Evolutionary conservation across 2,888 invertebrate genomes (phyloP), one percentile per base, ranked within the genome.

Genomic region (Arge pagana): DNA sequence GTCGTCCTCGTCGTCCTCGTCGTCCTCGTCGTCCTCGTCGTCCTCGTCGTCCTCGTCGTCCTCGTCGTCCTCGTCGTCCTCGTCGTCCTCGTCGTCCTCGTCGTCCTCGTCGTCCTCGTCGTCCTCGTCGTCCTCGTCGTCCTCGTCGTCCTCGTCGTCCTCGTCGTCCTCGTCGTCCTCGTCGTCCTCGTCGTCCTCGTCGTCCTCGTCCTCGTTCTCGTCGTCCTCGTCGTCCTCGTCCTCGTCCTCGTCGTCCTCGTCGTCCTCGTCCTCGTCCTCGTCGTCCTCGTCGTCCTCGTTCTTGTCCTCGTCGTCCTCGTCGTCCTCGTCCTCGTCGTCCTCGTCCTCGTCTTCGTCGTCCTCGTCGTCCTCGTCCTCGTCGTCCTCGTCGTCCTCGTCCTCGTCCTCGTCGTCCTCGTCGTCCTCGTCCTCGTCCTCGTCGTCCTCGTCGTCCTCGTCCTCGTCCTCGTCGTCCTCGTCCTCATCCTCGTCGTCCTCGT

Each of bases 81-180:
- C 16, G 24, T 52, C n/a, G 41, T 50, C 4, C 28, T 15, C n/a
- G 18, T 5, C 15, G 48, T 30, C 30, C 19, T 35, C 19, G 15
- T 37, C 41, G 7, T 6, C 33, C 8, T 41, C 48, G 10, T 48
- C 42, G 18, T 7, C 37, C 8, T 10, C 40, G 26, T 51, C 51
- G 1, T 43, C 43, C 11, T 43, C 41, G 5, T 51, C 37, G 4
- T 51, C 37, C 3, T 50, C 43, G 28, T 26, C 28, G 7, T 26
- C 28, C 7, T 26, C 28, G 7, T 26, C 28, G 28, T 26, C 28
- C 28, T 26, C 28, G 28, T 26, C 28, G 28, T 26, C 28, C 28
- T 26, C 28, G 28, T 26, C 28, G 28, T 26, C 28, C 28, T 26
- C 28, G 28, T 26, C 28, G 28, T 26, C 28, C 28, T 26, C 28